Evolutionary conservation across 2,113 vertebrate genomes (phyloP).

Genomic region (Macrotus californicus): DNA sequence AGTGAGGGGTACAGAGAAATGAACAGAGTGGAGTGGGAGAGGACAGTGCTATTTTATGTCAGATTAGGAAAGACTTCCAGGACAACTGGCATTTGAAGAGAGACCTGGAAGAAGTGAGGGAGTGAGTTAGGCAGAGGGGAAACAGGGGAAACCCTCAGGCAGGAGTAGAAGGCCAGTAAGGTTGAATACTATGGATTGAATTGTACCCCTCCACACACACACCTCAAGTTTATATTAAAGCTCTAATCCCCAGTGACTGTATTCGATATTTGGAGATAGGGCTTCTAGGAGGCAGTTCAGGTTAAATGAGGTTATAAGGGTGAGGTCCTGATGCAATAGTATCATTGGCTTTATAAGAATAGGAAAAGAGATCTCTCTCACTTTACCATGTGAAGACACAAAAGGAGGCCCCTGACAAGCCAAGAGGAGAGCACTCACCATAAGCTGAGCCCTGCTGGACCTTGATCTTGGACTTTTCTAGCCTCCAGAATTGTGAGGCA

Average conservation of each 20-base stretch:
- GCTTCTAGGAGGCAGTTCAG: background rate
- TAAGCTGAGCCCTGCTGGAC: background rate
- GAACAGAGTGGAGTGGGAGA: background rate
- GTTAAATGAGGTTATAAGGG: background rate
- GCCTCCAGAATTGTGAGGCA: background rate
- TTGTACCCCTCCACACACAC: background rate
- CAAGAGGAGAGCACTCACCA: background rate
- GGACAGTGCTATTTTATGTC: background rate
- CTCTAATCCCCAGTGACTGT: background rate
- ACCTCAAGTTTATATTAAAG: background rate
- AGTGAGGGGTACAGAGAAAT: background rate
- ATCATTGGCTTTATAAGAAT: background rate
- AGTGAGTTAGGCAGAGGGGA: background rate
- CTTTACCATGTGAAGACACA: background rate
- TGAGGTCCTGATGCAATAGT: background rate
- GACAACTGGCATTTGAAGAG: background rate
- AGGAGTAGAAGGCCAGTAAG: background rate
- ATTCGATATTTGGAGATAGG: background rate
- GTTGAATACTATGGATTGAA: background rate
- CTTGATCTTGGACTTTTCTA: background rate
- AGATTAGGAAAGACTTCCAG: background rate
- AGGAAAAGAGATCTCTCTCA: background rate
- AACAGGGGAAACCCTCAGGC: background rate
- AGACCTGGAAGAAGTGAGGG: background rate
- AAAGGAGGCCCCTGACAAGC: background rate